Evolutionary conservation across 2,113 vertebrate species (phyloP).

Genomic region (Nibea coibor): DNA sequence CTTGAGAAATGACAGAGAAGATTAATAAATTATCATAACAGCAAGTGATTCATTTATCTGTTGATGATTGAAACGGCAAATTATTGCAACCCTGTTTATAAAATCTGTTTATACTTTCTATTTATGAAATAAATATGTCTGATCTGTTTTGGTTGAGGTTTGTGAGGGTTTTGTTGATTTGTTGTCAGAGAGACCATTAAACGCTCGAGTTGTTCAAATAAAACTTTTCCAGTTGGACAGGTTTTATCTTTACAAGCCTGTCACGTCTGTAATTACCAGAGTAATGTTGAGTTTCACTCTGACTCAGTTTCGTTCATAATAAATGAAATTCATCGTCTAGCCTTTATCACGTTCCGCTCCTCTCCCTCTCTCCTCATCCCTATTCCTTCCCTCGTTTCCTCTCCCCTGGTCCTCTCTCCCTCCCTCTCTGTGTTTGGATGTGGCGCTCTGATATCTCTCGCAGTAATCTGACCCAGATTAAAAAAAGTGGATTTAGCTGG

Average conservation of each 20-base stretch:
- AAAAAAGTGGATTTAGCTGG: constrained; percentile 53
- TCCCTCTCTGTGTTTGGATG: constrained; percentile 36
- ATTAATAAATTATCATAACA: neutral
- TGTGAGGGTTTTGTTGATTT: neutral
- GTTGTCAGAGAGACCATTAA: neutral
- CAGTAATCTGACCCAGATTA: constrained; percentile 71
- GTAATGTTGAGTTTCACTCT: constrained; percentile 28
- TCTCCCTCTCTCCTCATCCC: neutral
- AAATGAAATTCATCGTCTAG: constrained; percentile 5
- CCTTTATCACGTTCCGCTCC: constrained; percentile 6
- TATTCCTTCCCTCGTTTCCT: neutral
- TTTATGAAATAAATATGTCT: neutral
- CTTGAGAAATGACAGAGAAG: neutral
- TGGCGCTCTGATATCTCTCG: constrained; percentile 10
- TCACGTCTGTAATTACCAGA: neutral
- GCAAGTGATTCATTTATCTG: neutral
- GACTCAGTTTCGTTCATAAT: constrained; percentile 16
- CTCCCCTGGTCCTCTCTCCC: constrained; percentile 7
- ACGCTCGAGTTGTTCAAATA: neutral
- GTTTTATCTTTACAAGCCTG: constrained; percentile 12
- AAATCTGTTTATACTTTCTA: too few species aligned
- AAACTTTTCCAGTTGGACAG: constrained; percentile 4
- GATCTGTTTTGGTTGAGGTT: neutral
- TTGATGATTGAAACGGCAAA: neutral
- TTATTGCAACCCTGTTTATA: too few species aligned